Base-by-base conservation (phyloP, 2,797 vertebrate species). In the Ctenopoma multispine region DNA sequence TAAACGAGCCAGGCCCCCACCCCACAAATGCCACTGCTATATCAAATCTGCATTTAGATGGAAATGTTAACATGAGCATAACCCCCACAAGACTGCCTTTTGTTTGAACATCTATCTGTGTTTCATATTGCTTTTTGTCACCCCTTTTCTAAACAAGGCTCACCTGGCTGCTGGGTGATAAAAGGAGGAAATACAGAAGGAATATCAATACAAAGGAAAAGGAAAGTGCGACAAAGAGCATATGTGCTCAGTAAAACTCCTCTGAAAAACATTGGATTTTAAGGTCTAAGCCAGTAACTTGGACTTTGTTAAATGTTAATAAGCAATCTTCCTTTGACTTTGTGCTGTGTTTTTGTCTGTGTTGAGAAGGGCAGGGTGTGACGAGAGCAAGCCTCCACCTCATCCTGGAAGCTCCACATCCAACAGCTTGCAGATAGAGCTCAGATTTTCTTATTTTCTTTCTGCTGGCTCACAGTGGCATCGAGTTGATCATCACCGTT, bases 41-140 rank as follows among this genome's bases (percentile, higher is more conserved):
- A 86, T 78, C 77, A 80, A 93, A 94, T 95, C 94, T 94, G 92
- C 92, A 94, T 95, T 94, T 94, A 94, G 90, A 95, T 94, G 70
- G 90, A 91, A 94, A 88, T 90, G 84, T 90, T 92, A 91, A 88
- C 85, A 91, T 85, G 89, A 73, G 80, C 85, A 83, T 80, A 88
- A 76, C 80, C 84, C 86, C 73, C 62, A 21, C 15, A 81, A 90
- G 87, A 80, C 79, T 51, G 31, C 43, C 49, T 76, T 91, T 93
- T 92, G 90, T 93, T 89, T 92, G 76, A 54, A 85, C 89, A 83
- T 81, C 74, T 71, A 61, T 77, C 65, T 65, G 65, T 75, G 83
- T 84, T 87, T 79, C 74, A 80, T 77, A 75, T 77, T 85, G 79
- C 61, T 47, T 47, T 75, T 47, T 79, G 65, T 79, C 74, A 50